phyloP scores from a whole-genome alignment of 2,113 vertebrate species.

The Corvus hawaiiensis region DNA sequence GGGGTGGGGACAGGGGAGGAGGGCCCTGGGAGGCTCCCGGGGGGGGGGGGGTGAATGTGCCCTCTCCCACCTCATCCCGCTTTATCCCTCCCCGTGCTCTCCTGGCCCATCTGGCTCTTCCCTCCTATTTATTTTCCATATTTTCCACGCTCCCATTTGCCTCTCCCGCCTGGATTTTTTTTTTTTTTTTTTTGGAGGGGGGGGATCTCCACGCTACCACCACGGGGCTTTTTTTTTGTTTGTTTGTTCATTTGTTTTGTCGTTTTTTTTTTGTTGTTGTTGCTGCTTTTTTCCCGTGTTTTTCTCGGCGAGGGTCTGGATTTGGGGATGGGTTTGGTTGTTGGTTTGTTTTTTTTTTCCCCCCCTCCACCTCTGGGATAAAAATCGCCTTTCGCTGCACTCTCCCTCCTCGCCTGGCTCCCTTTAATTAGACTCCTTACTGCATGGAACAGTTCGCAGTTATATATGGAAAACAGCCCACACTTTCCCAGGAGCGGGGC shows the following conservation, averaged over 20 bases:
- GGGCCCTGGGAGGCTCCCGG: background rate
- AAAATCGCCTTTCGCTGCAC: conserved; percentile 24
- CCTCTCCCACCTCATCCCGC: background rate
- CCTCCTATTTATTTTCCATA: background rate
- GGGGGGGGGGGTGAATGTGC: background rate
- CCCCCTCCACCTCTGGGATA: background rate
- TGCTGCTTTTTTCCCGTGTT: background rate
- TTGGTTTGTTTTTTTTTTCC: background rate
- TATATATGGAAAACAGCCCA: conserved; percentile 76
- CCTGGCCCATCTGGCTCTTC: conserved; percentile 10
- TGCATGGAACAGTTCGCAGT: conserved; percentile 76
- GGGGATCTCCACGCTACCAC: background rate
- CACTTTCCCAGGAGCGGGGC: conserved; percentile 70
- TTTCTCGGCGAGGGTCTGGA: background rate
- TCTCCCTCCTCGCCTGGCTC: conserved; percentile 29
- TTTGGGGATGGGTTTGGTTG: background rate
- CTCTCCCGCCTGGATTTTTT: background rate
- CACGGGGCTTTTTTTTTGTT: background rate
- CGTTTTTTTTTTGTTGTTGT: too few species aligned
- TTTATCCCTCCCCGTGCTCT: background rate
- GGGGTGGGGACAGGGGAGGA: background rate
- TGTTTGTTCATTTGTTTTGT: too few species aligned
- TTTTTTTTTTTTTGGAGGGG: background rate
- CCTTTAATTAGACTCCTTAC: conserved; percentile 72
- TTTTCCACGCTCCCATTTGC: conserved; percentile 24